Base-by-base conservation (phyloP, 2,113 vertebrate species). In the Sylvilagus bachmani region DNA sequence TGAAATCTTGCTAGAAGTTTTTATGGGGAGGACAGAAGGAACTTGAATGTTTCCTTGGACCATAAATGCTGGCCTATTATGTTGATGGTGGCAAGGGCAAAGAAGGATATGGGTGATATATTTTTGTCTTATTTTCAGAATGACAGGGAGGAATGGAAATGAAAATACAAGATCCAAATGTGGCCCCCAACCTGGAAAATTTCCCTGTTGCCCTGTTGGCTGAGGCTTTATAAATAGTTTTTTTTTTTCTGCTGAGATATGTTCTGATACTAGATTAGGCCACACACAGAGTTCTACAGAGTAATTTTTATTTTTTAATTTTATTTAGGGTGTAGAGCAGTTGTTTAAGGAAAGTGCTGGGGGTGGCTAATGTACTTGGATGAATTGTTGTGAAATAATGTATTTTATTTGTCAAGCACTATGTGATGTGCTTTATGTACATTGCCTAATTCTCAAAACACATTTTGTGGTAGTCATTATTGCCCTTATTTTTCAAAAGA, bases 191-290 rank as follows among this genome's bases (percentile, higher is more conserved):
- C 29, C 21, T 92, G 29, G 55, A 80, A 96, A 31, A 33, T 6
- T 10, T 62, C 53, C 36, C 31, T 95, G 61, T 92, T 84, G 19
- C 53, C 36, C 31, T 95, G 61, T 92, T 84, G 14, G 11, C 36
- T 96, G 69, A 91, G 49, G n/a, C 17, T 62, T 95, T 96, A 79
- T 64, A 95, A 91, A 86, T 86, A 92, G 67, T 38, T 38, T 58
- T 58, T 90, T 86, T 75, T 95, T 91, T 51, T 33, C 55, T 86
- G 64, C 38, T 81, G 78, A 95, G 62, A 69, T 73, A 71, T 75
- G 88, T 80, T 82, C 73, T 89, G 70, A 49, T 49, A 96, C 25
- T 82, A 92, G 31, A 92, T 92, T 29, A 96, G 88, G 27, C 38
- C 55, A 87, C n/a, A 73, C 2, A 14, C 13, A 19, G 71, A 78